Percentiles rank a stretch among this genome's conserved stretches.
Evolutionary conservation across 2,797 vertebrate species (phyloP).

Genomic region (Gorsachius magnificus): DNA sequence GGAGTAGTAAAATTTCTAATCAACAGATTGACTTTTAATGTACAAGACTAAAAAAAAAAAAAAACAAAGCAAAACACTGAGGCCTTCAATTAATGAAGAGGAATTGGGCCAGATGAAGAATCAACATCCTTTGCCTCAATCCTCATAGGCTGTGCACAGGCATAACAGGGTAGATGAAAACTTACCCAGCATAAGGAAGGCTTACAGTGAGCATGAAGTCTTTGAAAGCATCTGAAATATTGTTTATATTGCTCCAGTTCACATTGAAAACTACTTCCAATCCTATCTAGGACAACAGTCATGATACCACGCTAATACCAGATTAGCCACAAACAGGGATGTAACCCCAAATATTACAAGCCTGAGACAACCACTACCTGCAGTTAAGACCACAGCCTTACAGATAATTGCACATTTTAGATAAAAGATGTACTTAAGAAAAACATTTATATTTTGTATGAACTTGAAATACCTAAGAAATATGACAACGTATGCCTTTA

Average conservation of each 20-base stretch:
- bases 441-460: neutral
- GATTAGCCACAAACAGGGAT: neutral
- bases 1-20: neutral
- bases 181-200: neutral
- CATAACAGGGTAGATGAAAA: neutral
- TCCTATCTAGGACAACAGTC: neutral
- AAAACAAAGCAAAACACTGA: neutral
- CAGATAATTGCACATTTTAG: neutral
- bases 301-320: neutral
- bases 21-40: neutral
- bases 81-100: neutral
- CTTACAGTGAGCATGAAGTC: accelerated
- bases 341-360: neutral
- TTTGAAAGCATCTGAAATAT: neutral
- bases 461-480: neutral
- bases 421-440: neutral
- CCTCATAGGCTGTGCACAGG: accelerated
- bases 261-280: neutral
- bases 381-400: neutral
- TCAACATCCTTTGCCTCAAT: neutral
- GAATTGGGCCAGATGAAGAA: neutral
- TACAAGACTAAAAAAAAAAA: neutral
- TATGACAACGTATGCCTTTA: neutral
- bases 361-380: neutral
- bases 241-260: neutral